Evolutionary conservation across 2,797 vertebrate species (phyloP).

Genomic region (Aeoliscus strigatus): DNA sequence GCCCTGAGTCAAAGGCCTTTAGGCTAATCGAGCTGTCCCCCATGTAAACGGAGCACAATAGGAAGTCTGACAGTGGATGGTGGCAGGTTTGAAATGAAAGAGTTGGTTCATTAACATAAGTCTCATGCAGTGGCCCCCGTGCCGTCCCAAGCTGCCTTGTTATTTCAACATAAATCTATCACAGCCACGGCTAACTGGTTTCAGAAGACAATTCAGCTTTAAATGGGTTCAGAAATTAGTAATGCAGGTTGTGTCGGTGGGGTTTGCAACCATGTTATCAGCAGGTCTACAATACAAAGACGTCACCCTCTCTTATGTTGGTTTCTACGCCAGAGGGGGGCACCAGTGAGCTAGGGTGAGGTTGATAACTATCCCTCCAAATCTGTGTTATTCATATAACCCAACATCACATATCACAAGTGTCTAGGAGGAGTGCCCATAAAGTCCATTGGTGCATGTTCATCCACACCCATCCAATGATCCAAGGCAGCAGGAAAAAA

Average conservation of each 20-base stretch:
- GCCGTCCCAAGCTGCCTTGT: conserved; percentile 48
- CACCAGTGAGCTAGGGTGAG: no score
- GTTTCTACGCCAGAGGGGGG: not conserved
- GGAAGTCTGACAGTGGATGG: conserved; percentile 53
- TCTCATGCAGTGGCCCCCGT: conserved; percentile 40
- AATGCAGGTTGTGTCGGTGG: conserved; percentile 35
- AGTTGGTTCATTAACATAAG: conserved; percentile 62
- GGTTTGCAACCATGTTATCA: conserved; percentile 22
- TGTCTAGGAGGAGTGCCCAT: no score
- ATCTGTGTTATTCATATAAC: no score
- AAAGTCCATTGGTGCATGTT: no score
- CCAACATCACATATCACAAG: no score
- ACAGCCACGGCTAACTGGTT: no score
- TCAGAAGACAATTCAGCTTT: no score
- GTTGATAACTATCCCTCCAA: no score
- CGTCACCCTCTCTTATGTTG: conserved; percentile 7
- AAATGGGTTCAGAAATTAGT: conserved; percentile 46
- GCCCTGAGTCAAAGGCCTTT: conserved; percentile 40
- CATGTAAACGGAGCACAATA: conserved; percentile 53
- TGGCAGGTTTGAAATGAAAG: conserved; percentile 61
- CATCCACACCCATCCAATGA: no score
- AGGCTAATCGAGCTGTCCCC: conserved; percentile 58
- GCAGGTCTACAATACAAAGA: conserved; percentile 18
- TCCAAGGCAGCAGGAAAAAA: no score
- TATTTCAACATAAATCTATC: conserved; percentile 48